Evolutionary conservation across 2,113 vertebrate species (phyloP), one percentile per base, ranked within the genome.

Genomic region (Euleptes europaea): DNA sequence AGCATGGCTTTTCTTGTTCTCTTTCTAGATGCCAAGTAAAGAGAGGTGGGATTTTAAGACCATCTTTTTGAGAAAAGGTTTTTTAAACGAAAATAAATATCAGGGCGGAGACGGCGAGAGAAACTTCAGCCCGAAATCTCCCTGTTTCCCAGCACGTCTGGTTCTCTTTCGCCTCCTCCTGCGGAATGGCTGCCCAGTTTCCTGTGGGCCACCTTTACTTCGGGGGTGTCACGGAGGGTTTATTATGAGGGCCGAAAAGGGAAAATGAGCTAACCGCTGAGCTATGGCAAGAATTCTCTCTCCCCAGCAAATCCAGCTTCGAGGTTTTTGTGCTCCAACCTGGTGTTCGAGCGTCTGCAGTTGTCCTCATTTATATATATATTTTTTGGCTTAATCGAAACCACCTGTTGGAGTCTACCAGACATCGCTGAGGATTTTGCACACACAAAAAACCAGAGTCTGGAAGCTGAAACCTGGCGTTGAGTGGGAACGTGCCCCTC

Each of bases 241-340:
- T 76, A 21, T 73, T 73, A 63, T 10, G 26, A 51, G 51, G 69
- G 26, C 49, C 38, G 57, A 71, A 8, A 78, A 73, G n/a, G 84
- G 77, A 15, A 85, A 79, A 72, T 60, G 40, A 60, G 81, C 15
- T 63, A 66, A 66, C 11, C 19, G 4, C 72, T 84, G 28, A 84
- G 57, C 47, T 84, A 77, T 69, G 74, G 33, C 74, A 71, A 71
- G 83, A 85, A 85, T 78, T 42, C 63, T 73, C 69, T 70, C 31
- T 67, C 60, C 19, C 38, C 70, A n/a, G 76, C 6, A 70, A 71
- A 60, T 71, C 65, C 65, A 33, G 49, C 57, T 71, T 38, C 54
- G 10, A 23, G 12, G 26, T 60, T 38, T 78, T 85, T 60, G 33
- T 8, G 15, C 19, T 78, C 26, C 70, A 17, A 44, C 14, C 75